Conservation (phyloP, 2,888 invertebrate genomes). For the Drosophila suboccidentalis region DNA sequence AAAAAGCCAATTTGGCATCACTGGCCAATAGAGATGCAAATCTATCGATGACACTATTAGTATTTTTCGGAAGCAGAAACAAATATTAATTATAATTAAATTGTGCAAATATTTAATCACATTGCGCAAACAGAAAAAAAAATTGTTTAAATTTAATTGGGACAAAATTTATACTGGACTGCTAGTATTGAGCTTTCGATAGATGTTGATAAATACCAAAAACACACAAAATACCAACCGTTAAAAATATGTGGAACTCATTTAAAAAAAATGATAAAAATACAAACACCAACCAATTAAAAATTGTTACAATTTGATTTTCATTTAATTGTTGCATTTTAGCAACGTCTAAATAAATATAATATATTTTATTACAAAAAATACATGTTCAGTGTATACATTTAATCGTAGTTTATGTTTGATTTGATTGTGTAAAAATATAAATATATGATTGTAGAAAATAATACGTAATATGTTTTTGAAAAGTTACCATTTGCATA, state of each 20-base stretch:
- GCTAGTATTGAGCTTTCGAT: no score
- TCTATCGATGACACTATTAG: not conserved
- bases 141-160: no score
- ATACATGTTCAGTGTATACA: constrained; percentile 61
- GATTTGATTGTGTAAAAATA: constrained; percentile 73
- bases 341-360: constrained; percentile 45
- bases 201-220: no score
- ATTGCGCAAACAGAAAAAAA: no score
- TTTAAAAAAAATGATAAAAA: no score
- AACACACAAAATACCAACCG: no score
- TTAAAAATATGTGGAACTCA: no score
- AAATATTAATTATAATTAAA: no score
- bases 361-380: constrained; percentile 73
- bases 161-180: no score
- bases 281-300: not conserved
- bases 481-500: constrained; percentile 40
- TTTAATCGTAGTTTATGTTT: constrained; percentile 62
- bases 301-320: constrained; percentile 14
- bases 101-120: no score
- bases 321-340: constrained; percentile 28
- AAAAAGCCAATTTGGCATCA: no score
- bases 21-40: not conserved
- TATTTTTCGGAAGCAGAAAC: no score
- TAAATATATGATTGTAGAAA: constrained; percentile 67
- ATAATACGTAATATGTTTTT: constrained; percentile 62